Base-by-base conservation (phyloP, 2,113 vertebrate species). In the Melanerpes aurifrons region DNA sequence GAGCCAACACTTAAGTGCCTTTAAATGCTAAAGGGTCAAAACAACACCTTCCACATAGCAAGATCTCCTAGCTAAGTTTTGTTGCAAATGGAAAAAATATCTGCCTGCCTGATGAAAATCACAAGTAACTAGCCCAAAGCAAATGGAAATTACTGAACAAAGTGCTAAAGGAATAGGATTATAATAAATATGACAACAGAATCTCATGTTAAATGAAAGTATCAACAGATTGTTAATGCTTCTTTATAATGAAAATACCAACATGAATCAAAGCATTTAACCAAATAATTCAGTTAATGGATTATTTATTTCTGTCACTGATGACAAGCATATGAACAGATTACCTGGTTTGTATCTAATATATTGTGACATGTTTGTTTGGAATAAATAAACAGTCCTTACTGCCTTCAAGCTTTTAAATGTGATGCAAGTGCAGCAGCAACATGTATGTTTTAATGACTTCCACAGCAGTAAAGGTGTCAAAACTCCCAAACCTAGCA, bases 101-200 rank as follows among this genome's bases (percentile, higher is more conserved):
- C 85, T 89, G 28, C 37, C 21, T 57, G 24, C 50, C 18, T 73
- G 57, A 69, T 71, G 19, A 78, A 90, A 86, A 71, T 57, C 17
- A 62, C 64, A 57, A 82, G 72, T 50, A 85, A 62, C 14, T 22
- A 64, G 47, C 13, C 53, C 4, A 87, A 82, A 86, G 18, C 19
- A 81, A 88, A 72, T 92, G 45, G 77, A 87, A 89, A 82, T 84
- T 78, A 50, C 53, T 82, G 67, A 35, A 74, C 70, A 62, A 94
- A 40, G 45, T 84, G 32, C 61, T 79, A 15, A 78, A 95, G 90
- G 76, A 93, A 68, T n/a, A 89, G 40, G 40, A 86, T 93, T 93
- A 72, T 54, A 74, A 67, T 91, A 90, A 94, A 93, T 89, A 92
- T 85, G 15, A 67, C 40, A 95, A 43, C 58, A 82, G 50, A 72